Base-by-base conservation (phyloP, 2,797 vertebrate species). In the Acanthurus lineatus region DNA sequence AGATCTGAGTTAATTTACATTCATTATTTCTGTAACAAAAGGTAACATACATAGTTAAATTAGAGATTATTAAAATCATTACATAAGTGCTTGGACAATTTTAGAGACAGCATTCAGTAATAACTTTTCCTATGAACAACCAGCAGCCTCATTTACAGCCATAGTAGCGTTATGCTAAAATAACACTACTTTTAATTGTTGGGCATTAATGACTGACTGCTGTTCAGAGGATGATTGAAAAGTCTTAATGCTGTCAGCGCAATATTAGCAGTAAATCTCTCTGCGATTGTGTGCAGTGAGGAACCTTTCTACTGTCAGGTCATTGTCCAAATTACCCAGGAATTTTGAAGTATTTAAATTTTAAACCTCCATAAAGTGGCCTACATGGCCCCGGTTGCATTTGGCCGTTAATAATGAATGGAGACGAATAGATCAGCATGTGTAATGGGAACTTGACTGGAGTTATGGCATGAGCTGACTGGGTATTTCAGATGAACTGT, bases 321-420 rank as follows among this genome's bases (percentile, higher is more conserved):
- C 87, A 84, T 59, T 20, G 35, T 86, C 68, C 82, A 91, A 92
- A 95, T 92, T 92, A 91, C 73, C 85, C 72, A 81, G 87, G 86
- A 91, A 91, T 94, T 94, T 93, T 86, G 72, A 90, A 92, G 91
- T 94, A 89, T 93, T 94, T 94, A 94, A 93, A 94, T 88, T 93
- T 95, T 95, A 94, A 96, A 95, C 89, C 91, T 89, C 85, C 78
- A 92, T 95, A 94, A 95, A 95, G 90, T 94, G 90, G 85, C 89
- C 87, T 76, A 94, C 93, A 95, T 91, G 87, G 90, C 91, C 89
- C 87, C 70, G 22, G 81, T 89, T 87, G 91, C 88, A 81, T 92
- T 88, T 73, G 79, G 59, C 72, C 42, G 84, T 95, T 89, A 96
- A 96, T 96, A 95, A 95, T 95, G 79, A 85, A 96, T 94, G 93